phyloP scores from a whole-genome alignment of 2,797 vertebrate genomes.

The Trachops cirrhosus region DNA sequence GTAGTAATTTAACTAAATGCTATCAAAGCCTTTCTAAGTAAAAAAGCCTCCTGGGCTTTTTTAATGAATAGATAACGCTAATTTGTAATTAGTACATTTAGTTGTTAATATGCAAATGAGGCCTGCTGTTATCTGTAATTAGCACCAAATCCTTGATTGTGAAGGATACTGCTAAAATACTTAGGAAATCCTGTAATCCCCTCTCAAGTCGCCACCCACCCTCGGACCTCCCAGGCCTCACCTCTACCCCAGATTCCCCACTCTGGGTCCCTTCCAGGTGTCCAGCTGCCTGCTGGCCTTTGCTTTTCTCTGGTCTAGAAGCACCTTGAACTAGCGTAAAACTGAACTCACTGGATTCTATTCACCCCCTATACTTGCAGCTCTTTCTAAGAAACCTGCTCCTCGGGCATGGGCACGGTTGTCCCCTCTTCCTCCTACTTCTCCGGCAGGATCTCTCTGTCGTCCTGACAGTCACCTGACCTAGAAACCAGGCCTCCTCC shows the following conservation, averaged over 20 bases:
- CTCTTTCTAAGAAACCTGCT: not conserved
- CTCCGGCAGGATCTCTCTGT: not conserved
- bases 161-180: constrained; percentile 5
- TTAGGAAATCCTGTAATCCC: not conserved
- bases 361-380: not conserved
- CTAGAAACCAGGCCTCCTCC: not conserved
- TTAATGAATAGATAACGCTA: constrained; percentile 73
- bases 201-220: not conserved
- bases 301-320: not conserved
- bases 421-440: not conserved
- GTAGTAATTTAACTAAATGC: constrained; percentile 50
- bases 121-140: constrained; percentile 66
- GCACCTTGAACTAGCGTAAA: not conserved
- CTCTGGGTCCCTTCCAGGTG: too few relatives aligned
- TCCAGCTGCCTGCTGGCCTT: not conserved
- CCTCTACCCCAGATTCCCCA: not conserved
- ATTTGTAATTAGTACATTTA: constrained; percentile 72
- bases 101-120: constrained; percentile 73
- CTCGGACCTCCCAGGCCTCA: not conserved
- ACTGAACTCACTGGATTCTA: not conserved
- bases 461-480: not conserved
- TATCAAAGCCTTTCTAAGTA: constrained; percentile 50
- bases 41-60: constrained; percentile 60
- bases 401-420: rapidly evolving
- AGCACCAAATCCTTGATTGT: constrained; percentile 62